Conservation (phyloP, 2,888 invertebrate genomes). For the Sepiola atlantica region DNA sequence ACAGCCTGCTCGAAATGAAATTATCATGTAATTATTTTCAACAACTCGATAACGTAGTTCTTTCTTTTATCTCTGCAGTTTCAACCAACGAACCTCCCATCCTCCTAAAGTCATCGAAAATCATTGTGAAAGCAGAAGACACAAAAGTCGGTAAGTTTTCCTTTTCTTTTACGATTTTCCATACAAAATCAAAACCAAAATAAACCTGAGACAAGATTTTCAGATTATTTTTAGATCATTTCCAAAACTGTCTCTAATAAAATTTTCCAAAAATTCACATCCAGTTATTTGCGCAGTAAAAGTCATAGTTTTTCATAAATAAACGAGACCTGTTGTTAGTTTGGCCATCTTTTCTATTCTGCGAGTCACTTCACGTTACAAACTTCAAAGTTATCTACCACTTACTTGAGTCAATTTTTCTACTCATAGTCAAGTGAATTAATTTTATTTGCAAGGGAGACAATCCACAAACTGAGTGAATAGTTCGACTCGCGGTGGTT, state of each 20-base stretch:
- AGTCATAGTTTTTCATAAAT: too few relatives aligned
- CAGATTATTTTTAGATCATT: background rate
- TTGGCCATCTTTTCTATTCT: too few relatives aligned
- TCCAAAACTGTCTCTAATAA: background rate
- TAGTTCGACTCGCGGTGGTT: too few relatives aligned
- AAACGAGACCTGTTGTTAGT: too few relatives aligned
- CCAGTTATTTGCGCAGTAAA: background rate
- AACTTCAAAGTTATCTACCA: too few relatives aligned
- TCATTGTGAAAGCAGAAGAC: slow-evolving; percentile 40
- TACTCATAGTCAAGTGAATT: too few relatives aligned
- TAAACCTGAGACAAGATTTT: background rate
- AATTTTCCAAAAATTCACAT: background rate
- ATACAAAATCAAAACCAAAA: background rate
- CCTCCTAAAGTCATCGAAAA: slow-evolving; percentile 35
- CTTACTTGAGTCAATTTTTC: too few relatives aligned
- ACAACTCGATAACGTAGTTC: background rate
- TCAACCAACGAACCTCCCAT: slow-evolving; percentile 42
- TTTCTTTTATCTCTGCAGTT: background rate
- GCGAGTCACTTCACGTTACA: too few relatives aligned
- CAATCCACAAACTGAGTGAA: too few relatives aligned
- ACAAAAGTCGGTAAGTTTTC: slow-evolving; percentile 40
- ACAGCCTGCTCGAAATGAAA: background rate
- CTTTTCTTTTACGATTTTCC: background rate
- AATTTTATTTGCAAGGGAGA: too few relatives aligned
- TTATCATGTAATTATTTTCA: background rate